Conservation (phyloP, 1,140 invertebrate genomes). For the Diuraphis noxia region DNA sequence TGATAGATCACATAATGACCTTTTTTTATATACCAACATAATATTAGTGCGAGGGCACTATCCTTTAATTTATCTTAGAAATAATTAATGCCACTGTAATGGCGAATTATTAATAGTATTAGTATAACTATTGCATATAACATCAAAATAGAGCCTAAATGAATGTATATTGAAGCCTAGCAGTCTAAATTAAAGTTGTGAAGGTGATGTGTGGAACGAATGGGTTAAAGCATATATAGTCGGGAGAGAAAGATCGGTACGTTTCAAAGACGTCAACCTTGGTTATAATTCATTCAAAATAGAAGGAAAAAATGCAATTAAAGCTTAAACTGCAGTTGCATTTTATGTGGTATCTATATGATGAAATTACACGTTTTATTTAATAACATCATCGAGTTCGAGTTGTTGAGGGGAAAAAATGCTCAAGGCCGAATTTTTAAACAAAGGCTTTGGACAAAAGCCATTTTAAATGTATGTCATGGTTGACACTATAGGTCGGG, state of each 20-base stretch:
- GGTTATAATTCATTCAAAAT: neutral
- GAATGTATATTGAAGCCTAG: neutral
- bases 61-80: no score
- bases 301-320: neutral
- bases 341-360: neutral
- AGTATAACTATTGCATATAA: neutral
- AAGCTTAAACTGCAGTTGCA: slow-evolving; percentile 3
- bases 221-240: neutral
- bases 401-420: neutral
- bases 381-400: neutral
- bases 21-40: no score
- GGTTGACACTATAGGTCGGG: neutral
- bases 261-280: slow-evolving; percentile 1
- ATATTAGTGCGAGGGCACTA: no score
- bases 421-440: slow-evolving; percentile 33
- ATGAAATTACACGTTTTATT: neutral
- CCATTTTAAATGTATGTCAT: slow-evolving; percentile 17
- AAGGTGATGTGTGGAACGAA: neutral
- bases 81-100: no score
- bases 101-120: neutral
- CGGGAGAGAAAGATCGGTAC: neutral
- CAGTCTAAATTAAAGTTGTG: neutral
- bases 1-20: no score
- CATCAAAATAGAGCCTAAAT: neutral
- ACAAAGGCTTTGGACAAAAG: slow-evolving; percentile 35